Evolutionary conservation across 2,888 invertebrate genomes (phyloP), one percentile per base, ranked within the genome.

Genomic region (Teleiodes luculella): DNA sequence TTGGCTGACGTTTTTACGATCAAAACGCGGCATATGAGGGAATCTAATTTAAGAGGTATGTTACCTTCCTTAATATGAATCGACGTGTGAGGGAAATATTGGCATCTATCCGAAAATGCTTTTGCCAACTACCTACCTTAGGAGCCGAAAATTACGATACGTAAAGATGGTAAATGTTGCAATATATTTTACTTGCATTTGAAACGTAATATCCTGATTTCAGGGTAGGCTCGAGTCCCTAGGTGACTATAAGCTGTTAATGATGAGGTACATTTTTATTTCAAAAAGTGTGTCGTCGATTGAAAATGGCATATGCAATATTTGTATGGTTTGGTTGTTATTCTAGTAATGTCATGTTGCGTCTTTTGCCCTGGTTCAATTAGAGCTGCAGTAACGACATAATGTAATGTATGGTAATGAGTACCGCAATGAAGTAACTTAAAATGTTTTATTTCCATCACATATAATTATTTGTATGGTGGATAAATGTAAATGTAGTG

Each of bases 1-100:
- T 55, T 52, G 30, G 51, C 18, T 20, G 47, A 39, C 48, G 39
- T 55, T 55, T 55, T 55, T 55, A 55, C 51, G 51, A 51, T 51
- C 51, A 13, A 20, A 48, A 48, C n/a, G 31, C 31, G 20, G 49
- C 20, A 24, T 49, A 37, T 28, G 20, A 37, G 13, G 20, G 37
- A 49, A 37, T 36, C 37, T 49, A 49, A 37, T 49, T 37, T 37
- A 37, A 24, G 24, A 7, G 8, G 10, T 24, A 7, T 36, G 36
- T 18, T 37, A 20, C 24, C 28, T n/a, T 7, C 20, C 48, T 18
- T 48, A 48, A 48, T 48, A 35, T 35, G 48, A 48, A 48, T 48
- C 18, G 48, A 48, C 35, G 35, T 20, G 35, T n/a, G 48, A 30
- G 35, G 35, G 35, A 35, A 30, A 48, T 48, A 48, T 35, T 20